Evolutionary conservation across 1,140 invertebrate species (phyloP).

Genomic region (Trichogramma pretiosum): DNA sequence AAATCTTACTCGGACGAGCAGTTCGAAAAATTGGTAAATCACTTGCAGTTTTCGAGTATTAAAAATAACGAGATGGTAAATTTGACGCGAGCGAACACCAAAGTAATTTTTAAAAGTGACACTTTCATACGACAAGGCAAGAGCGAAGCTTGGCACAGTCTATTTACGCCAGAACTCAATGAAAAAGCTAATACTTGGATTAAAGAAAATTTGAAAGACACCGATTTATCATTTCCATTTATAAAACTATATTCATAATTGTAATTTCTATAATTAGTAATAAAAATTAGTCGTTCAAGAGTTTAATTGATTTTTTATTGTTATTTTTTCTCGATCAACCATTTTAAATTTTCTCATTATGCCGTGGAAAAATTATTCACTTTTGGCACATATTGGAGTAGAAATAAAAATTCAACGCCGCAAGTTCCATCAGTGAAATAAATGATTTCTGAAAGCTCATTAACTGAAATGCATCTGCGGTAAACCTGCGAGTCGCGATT

Average conservation of each 20-base stretch:
- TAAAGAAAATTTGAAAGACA: constrained; percentile 49
- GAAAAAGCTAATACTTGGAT: constrained; percentile 56
- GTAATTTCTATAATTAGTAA: no score
- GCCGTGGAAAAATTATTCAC: no score
- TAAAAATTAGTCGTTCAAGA: no score
- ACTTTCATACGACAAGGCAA: constrained; percentile 57
- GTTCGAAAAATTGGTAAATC: constrained; percentile 47
- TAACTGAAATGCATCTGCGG: no score
- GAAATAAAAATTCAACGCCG: no score
- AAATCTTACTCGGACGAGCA: constrained; percentile 48
- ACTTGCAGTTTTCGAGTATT: constrained; percentile 66
- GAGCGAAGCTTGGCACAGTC: constrained; percentile 54
- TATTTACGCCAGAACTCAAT: constrained; percentile 52
- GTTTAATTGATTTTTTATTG: no score
- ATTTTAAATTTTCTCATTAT: no score
- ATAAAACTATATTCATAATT: constrained; percentile 8
- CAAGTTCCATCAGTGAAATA: no score
- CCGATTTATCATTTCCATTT: constrained; percentile 49
- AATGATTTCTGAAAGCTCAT: no score
- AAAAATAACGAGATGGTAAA: constrained; percentile 63
- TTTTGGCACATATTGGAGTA: no score
- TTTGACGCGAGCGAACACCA: constrained; percentile 44
- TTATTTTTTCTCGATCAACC: no score
- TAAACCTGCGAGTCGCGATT: no score
- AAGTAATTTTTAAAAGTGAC: constrained; percentile 44